phyloP scores from a whole-genome alignment of 1,140 invertebrate species.

The Plectrocnemia conspersa region DNA sequence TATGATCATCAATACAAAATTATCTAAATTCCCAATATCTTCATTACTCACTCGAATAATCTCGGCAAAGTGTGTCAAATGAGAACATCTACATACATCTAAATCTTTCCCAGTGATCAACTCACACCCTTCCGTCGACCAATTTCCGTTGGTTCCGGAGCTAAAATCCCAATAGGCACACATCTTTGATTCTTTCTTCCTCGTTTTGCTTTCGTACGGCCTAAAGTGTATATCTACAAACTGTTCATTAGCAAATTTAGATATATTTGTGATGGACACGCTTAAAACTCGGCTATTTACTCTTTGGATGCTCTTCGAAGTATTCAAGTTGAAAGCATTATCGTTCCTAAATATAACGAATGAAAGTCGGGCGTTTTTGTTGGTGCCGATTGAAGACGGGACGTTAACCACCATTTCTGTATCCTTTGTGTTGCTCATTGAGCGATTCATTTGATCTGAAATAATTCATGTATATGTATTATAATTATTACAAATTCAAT shows the following conservation, averaged over 20 bases:
- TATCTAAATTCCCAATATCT: slow-evolving; percentile 40
- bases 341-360: slow-evolving; percentile 49
- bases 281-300: slow-evolving; percentile 38
- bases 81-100: slow-evolving; percentile 48
- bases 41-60: slow-evolving; percentile 40
- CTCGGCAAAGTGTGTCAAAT: slow-evolving; percentile 52
- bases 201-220: slow-evolving; percentile 35
- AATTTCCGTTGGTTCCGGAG: slow-evolving; percentile 38
- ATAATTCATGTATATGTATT: background rate
- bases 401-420: slow-evolving; percentile 45
- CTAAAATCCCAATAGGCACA: slow-evolving; percentile 50
- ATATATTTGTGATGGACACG: slow-evolving; percentile 41
- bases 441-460: slow-evolving; percentile 39
- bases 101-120: slow-evolving; percentile 37
- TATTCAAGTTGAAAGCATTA: slow-evolving; percentile 40
- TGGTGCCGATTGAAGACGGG: slow-evolving; percentile 38
- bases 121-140: slow-evolving; percentile 46
- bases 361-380: slow-evolving; percentile 39
- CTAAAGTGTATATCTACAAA: slow-evolving; percentile 43
- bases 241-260: slow-evolving; percentile 40
- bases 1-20: slow-evolving; percentile 41
- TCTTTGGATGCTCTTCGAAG: slow-evolving; percentile 30
- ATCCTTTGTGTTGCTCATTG: slow-evolving; percentile 31
- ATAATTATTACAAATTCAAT: background rate
- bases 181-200: slow-evolving; percentile 39